Base-by-base conservation (phyloP, 2,888 invertebrate species). In the Pammene aurita region DNA sequence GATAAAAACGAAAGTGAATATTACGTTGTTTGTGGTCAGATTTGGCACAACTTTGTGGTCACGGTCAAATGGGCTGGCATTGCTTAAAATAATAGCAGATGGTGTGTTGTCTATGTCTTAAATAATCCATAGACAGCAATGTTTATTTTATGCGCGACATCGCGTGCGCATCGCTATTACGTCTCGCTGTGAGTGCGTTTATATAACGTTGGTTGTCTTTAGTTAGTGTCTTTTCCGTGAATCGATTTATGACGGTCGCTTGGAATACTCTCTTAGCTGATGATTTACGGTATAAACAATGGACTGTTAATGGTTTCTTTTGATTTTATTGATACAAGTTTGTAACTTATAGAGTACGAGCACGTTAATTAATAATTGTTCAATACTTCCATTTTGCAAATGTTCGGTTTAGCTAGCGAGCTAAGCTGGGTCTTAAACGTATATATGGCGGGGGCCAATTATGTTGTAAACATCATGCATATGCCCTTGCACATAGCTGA, bases 11-110 rank as follows among this genome's bases (percentile, higher is more conserved):
- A 86, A 83, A 84, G 77, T 76, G 75, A 77, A 76, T 74, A 78
- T 81, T 82, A 76, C 80, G 77, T 76, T 77, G 77, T 35, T 66
- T 60, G 68, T 68, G 80, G 80, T 80, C 77, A 77, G 77, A 84
- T 84, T 85, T 76, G 83, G 79, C 82, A 84, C 84, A 80, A 84
- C 83, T 81, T 81, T 80, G 84, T 85, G 86, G 88, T 86, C 88
- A 88, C 86, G 88, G 88, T 85, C 87, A 88, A 85, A 80, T 84
- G 83, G 73, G 34, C 66, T 57, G 18, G 76, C 75, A 72, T 73
- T 76, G 74, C 73, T 72, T 73, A 48, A 78, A 73, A 76, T 77
- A 73, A 76, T 77, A 78, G 76, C 73, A 78, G 67, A 72, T 73
- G 71, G 66, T 71, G 67, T 71, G 70, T 73, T 71, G 71, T 71